Evolutionary conservation across 2,888 invertebrate species (phyloP).

Genomic region (Byasa hedistus): DNA sequence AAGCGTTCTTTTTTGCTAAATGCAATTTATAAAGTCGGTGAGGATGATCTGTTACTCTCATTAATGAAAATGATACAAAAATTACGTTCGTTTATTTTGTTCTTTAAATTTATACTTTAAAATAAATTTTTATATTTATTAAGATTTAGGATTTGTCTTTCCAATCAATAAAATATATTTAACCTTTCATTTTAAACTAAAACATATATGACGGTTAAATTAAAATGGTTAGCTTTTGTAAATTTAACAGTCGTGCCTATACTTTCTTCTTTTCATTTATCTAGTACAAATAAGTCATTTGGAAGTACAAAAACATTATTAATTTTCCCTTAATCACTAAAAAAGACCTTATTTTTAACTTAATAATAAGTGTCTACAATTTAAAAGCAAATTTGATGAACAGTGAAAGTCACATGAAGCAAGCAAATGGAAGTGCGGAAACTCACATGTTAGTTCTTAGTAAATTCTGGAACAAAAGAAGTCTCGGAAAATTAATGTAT

Average conservation of each 20-base stretch:
- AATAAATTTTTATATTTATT: not conserved
- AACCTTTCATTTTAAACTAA: not conserved
- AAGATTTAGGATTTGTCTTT: not conserved
- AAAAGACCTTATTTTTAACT: not conserved
- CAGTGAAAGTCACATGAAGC: constrained; percentile 12
- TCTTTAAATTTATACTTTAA: not conserved
- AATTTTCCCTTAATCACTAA: not conserved
- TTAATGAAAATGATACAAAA: not conserved
- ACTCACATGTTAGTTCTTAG: constrained; percentile 2
- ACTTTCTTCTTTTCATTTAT: too few relatives aligned
- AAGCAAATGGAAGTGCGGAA: constrained; percentile 6
- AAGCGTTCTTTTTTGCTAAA: constrained; percentile 2
- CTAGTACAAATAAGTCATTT: too few relatives aligned
- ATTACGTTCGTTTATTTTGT: not conserved
- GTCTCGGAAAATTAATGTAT: constrained; percentile 5
- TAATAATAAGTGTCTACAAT: not conserved
- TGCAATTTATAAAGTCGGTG: not conserved
- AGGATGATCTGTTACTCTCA: not conserved
- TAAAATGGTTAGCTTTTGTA: not conserved
- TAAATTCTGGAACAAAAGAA: not conserved
- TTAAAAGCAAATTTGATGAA: not conserved
- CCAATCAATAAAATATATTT: not conserved
- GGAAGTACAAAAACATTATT: not conserved
- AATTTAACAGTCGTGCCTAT: too few relatives aligned
- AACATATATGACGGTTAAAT: not conserved